These are phyloP conservation scores for Xiphias gladius DNA, from an alignment of 2,113 vertebrate species.

Conservation along the genomic window DNA sequence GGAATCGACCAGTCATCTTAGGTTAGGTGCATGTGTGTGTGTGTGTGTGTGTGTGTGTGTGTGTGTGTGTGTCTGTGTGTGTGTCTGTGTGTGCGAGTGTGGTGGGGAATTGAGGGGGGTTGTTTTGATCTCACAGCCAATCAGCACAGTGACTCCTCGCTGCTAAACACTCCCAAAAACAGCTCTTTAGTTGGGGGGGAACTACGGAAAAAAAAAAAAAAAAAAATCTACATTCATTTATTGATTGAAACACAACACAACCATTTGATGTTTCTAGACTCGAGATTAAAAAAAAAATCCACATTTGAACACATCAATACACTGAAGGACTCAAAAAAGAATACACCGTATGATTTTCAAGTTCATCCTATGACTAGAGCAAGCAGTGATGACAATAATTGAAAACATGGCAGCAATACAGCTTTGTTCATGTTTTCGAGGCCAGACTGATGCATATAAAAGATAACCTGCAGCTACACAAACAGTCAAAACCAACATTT, in stretches of 20 bases:
- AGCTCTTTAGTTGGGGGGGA: constrained; percentile 4
- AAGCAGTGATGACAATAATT: not conserved
- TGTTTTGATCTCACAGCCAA: constrained; percentile 21
- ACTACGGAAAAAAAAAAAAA: not conserved
- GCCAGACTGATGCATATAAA: not conserved
- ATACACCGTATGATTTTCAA: not conserved
- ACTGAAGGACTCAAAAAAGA: not conserved
- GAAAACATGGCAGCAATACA: not conserved
- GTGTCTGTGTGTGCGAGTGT: not conserved
- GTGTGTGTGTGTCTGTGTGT: not conserved
- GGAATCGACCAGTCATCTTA: not conserved
- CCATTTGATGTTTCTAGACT: not conserved
- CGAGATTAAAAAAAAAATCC: not conserved
- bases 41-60: not conserved
- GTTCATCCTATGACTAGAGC: not conserved
- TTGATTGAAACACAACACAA: not conserved
- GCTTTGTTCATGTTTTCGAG: not conserved
- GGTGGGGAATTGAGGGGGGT: not conserved
- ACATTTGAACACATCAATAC: not conserved
- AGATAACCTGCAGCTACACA: not conserved
- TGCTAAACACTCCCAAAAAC: not conserved
- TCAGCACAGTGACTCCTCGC: not conserved
- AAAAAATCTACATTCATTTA: not conserved
- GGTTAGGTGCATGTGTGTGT: not conserved
- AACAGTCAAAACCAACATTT: not conserved